Evolutionary conservation across 2,113 vertebrate species (phyloP), one percentile per base, ranked within the genome.

Genomic region (Oryzias melastigma): DNA sequence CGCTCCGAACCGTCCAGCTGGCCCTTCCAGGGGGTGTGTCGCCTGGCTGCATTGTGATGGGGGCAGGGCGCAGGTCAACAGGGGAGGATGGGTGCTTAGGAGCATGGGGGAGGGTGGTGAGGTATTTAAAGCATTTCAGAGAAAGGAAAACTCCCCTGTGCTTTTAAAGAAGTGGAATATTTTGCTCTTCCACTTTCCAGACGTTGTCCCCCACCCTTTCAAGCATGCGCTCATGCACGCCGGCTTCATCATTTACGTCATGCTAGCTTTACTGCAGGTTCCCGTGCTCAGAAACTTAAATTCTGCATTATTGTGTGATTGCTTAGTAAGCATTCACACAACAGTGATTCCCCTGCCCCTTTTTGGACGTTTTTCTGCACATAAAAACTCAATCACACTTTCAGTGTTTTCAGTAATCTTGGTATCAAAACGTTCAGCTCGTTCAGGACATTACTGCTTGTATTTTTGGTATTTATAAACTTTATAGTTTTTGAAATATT

Each of bases 1-100:
- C 45, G 78, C 77, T 85, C 71, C 78, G 73, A 85, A 84, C 78
- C 85, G 84, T 81, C 85, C 88, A 90, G 87, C 88, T 90, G 88
- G 84, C 77, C 65, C 65, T 67, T 55, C 68, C 68, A 79, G 73
- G 71, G 79, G 80, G 65, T 47, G 64, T 75, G 83, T 78, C 19
- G 15, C 65, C 72, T 67, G 46, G 63, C 71, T 80, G 80, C 82
- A 77, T 78, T 84, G 71, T 61, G 68, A 57, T 56, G 52, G 75
- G 77, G 79, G 82, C 53, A 65, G 85, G 78, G 76, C 72, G 76
- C 75, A 62, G 80, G 87, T 87, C 88, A 82, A 88, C 66, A 78
- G 79, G 86, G 86, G 80, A 58, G 78, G 74, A 65, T 75, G 62
- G 53, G 58, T 45, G 52, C 57, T 41, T 55, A 46, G 45, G 56